Evolutionary conservation across 2,113 vertebrate species (phyloP).

Genomic region (Ceyx cyanopectus): DNA sequence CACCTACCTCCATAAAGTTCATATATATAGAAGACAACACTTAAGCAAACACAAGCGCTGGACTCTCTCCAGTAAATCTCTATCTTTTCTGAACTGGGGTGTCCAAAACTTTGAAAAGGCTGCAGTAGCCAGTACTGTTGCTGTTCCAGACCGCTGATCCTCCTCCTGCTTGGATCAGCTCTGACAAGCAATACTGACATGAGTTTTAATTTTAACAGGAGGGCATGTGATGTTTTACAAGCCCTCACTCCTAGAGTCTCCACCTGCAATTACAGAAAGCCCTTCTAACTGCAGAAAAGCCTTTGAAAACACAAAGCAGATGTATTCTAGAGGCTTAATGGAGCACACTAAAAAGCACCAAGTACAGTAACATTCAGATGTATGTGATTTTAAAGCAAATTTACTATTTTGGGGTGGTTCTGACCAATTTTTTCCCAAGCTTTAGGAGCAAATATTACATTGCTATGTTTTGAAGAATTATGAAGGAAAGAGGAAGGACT

Average conservation of each 20-base stretch:
- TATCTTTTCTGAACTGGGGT: no score
- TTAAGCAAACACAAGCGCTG: background rate
- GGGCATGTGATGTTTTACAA: background rate
- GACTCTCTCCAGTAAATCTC: no score
- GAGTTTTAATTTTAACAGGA: background rate
- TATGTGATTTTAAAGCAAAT: background rate
- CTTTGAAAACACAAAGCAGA: constrained; percentile 8
- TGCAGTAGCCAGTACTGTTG: background rate
- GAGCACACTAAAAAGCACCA: background rate
- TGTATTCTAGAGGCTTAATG: background rate
- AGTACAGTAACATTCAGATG: background rate
- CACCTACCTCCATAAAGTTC: background rate
- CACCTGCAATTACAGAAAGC: background rate
- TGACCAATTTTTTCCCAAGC: background rate
- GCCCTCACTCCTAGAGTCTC: background rate
- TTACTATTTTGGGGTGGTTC: background rate
- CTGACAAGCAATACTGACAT: background rate
- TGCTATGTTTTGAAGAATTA: background rate
- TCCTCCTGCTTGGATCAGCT: background rate
- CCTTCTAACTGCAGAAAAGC: background rate
- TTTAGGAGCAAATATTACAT: background rate
- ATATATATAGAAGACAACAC: background rate
- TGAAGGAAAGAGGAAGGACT: background rate
- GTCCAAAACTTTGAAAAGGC: background rate
- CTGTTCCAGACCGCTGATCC: background rate